Percentiles rank a stretch among this genome's conserved stretches.
phyloP scores from a whole-genome alignment of 2,888 invertebrate species.

The Pristionchus arcanus region DNA sequence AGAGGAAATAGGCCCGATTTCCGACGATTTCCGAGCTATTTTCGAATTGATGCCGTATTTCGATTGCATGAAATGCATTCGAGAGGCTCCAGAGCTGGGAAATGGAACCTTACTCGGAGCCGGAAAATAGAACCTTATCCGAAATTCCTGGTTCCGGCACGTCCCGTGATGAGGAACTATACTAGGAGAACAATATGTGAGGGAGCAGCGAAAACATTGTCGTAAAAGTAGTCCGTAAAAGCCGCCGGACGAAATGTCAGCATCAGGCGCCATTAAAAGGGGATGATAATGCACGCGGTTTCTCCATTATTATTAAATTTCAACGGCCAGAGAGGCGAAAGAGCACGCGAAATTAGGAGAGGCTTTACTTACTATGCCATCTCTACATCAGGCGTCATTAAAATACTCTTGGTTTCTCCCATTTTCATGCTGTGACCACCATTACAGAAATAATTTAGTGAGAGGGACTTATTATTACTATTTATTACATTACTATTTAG shows the following conservation, averaged over 20 bases:
- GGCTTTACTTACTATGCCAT: background rate
- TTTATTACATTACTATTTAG: no score
- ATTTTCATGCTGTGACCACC: background rate
- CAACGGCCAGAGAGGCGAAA: background rate
- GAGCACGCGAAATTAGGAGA: background rate
- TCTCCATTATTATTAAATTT: background rate
- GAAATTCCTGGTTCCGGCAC: background rate
- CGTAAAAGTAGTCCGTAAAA: constrained; percentile 36
- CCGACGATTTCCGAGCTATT: background rate
- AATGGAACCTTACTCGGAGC: background rate
- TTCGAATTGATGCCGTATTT: background rate
- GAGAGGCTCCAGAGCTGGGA: background rate
- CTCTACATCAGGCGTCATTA: background rate
- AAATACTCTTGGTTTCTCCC: no score
- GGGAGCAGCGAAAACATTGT: background rate
- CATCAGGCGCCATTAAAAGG: background rate
- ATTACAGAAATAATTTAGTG: constrained; percentile 26
- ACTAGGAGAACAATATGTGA: background rate
- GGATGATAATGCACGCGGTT: background rate
- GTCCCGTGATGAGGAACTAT: background rate
- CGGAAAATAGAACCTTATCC: background rate
- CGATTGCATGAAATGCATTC: background rate
- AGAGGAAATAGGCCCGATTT: background rate
- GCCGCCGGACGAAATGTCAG: background rate
- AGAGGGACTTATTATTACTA: no score